phyloP scores from a whole-genome alignment of 2,888 invertebrate species.

The Cheilosia pagana region DNA sequence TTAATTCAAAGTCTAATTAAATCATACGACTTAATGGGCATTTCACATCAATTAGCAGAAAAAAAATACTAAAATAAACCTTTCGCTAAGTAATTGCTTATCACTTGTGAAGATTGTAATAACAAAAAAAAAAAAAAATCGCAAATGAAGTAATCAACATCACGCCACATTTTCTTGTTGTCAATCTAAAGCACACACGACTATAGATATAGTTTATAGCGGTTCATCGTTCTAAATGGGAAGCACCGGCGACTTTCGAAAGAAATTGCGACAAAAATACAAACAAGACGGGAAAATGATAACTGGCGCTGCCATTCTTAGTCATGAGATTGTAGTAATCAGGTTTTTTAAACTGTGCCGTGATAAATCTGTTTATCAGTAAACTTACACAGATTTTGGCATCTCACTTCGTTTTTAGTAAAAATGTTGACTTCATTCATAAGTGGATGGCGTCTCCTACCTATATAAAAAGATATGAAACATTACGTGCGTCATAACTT shows the following conservation, averaged over 20 bases:
- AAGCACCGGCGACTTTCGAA: not conserved
- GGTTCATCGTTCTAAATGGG: conserved; percentile 11
- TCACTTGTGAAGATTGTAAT: not conserved
- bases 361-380: conserved; percentile 12
- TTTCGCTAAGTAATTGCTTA: conserved; percentile 7
- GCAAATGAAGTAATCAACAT: conserved; percentile 29
- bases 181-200: not conserved
- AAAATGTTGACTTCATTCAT: conserved; percentile 12
- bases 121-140: no score
- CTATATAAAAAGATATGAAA: not conserved
- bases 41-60: conserved; percentile 11
- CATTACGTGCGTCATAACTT: conserved; percentile 13
- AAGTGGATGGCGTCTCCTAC: not conserved
- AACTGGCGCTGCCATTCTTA: no score
- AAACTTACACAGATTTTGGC: not conserved
- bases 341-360: not conserved
- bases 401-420: not conserved
- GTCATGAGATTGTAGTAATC: no score
- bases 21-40: conserved; percentile 3
- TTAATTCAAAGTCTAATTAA: conserved; percentile 11
- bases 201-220: not conserved
- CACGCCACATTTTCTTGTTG: conserved; percentile 27
- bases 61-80: no score
- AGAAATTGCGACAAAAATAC: conserved; percentile 1
- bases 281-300: not conserved